Base-by-base conservation (phyloP, 2,888 invertebrate genomes). In the Cheilosia vulpina region DNA sequence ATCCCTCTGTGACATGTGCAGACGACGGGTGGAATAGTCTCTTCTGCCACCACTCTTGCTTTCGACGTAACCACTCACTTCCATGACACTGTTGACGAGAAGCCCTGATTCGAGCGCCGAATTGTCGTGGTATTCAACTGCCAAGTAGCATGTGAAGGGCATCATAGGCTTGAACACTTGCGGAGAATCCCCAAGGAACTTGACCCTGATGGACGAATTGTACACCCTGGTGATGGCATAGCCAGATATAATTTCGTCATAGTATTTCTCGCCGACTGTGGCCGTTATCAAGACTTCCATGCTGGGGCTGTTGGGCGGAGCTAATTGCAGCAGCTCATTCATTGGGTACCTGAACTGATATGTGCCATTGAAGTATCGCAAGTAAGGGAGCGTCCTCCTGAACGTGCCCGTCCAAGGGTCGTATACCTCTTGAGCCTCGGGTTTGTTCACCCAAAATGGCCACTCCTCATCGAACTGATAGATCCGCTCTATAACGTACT, bases 81-180 rank as follows among this genome's bases (percentile, higher is more conserved):
- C 94, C 93, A 98, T 94, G 1, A 94, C 91, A 57, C 96, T 95
- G 62, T 94, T 93, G 0, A 92, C 90, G 50, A 97, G 92, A 73
- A 95, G 94, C 89, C 95, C 93, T 2, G 91, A 88, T 24, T 95
- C 93, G 24, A 98, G 92, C 0, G 95, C 95, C 0, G 98, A 97
- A 1, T 97, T 97, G 92, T 99, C 98, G 91, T 97, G 97, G 92
- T 97, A 97, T 2, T 97, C 97, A 0, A 97, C 97, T 11, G 96
- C 96, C 90, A 98, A 93, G 95, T 97, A 97, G 60, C 95, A 94
- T 85, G 95, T 96, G 89, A 98, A 96, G 0, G 98, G 97, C 96
- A 98, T 98, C 9, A 97, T 94, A 0, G 99, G 98, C 91, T 98
- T 99, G 93, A 98, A 98, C 17, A 99, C 96, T 92, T 98, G 97